phyloP scores from a whole-genome alignment of 2,888 invertebrate genomes.

The Nomada goodeniana region DNA sequence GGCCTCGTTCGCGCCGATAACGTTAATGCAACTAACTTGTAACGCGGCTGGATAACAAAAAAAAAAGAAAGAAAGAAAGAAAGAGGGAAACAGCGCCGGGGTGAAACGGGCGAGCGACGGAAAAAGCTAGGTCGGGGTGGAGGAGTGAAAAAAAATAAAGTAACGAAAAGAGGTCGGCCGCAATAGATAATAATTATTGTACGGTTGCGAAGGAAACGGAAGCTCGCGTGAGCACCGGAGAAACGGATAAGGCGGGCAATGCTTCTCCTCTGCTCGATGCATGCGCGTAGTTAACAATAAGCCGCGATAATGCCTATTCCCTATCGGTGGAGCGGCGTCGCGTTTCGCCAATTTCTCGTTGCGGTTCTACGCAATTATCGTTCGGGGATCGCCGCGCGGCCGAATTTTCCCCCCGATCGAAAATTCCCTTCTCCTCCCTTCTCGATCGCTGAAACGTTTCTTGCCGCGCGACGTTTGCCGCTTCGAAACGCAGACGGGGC shows the following conservation, averaged over 20 bases:
- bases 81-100: background rate
- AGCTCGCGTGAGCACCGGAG: slow-evolving; percentile 69
- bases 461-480: background rate
- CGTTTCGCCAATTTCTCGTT: slow-evolving; percentile 31
- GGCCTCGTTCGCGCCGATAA: slow-evolving; percentile 57
- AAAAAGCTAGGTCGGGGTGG: background rate
- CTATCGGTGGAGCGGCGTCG: slow-evolving; percentile 54
- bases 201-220: slow-evolving; percentile 71
- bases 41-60: slow-evolving; percentile 44
- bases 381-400: slow-evolving; percentile 10
- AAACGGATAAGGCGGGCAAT: slow-evolving; percentile 66
- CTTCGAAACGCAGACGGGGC: background rate
- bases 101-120: background rate
- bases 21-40: slow-evolving; percentile 70
- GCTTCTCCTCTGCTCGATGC: slow-evolving; percentile 55
- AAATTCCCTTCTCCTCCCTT: too few species aligned
- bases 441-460: too few species aligned
- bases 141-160: background rate
- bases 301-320: slow-evolving; percentile 70
- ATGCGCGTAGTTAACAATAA: slow-evolving; percentile 66
- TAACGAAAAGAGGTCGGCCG: slow-evolving; percentile 41
- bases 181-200: slow-evolving; percentile 75
- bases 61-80: slow-evolving; percentile 38
- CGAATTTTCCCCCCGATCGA: slow-evolving; percentile 24
- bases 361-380: background rate